Conservation (phyloP, 2,113 vertebrate species). For the Tonatia bakeri region DNA sequence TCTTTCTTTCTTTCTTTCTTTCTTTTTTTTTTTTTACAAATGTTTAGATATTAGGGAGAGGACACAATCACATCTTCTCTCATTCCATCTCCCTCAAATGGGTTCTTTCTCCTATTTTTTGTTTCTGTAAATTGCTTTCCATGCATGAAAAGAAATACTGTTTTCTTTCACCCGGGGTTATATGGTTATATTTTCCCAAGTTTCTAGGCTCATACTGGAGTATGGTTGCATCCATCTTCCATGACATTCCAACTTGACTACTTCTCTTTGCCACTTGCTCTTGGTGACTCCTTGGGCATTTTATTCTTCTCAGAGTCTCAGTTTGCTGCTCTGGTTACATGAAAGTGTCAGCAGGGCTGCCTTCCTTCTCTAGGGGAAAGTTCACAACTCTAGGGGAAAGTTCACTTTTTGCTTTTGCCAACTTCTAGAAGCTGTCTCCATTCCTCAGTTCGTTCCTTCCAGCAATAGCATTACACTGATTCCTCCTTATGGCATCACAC, state of each 20-base stretch:
- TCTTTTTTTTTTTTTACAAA: neutral
- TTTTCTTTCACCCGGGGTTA: neutral
- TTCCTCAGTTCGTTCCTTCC: neutral
- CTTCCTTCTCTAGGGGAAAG: neutral
- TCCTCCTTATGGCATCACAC: neutral
- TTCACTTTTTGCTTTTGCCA: neutral
- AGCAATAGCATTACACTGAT: neutral
- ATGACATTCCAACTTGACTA: neutral
- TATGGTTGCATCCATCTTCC: neutral
- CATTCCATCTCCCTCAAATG: neutral
- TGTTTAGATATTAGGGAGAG: neutral
- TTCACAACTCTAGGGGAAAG: neutral
- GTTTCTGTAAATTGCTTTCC: constrained; percentile 18
- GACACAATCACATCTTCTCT: neutral
- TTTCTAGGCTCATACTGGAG: neutral
- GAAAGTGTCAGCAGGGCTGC: neutral
- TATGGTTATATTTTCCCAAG: neutral
- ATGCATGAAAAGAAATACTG: neutral
- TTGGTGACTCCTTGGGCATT: neutral
- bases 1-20: neutral
- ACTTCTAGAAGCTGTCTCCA: neutral
- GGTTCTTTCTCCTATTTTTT: neutral
- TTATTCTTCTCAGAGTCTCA: neutral
- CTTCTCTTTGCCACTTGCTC: neutral
- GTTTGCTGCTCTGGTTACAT: neutral